Percentiles rank a stretch among this genome's conserved stretches.
These are phyloP conservation scores for Heterohyrax brucei DNA, from an alignment of 2,797 vertebrate species.

Conservation along the genomic window DNA sequence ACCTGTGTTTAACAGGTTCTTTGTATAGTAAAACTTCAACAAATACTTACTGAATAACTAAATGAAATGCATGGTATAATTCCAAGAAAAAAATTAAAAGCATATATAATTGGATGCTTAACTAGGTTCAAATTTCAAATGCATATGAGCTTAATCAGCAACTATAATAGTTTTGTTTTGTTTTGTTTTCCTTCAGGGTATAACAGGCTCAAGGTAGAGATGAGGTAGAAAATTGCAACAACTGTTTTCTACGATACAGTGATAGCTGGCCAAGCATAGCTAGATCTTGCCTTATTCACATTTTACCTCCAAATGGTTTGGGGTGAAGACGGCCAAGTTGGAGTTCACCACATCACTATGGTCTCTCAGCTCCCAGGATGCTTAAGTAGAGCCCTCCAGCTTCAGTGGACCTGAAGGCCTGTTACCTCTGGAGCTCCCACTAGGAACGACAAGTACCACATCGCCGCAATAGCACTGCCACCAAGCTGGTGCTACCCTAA, in stretches of 20 bases:
- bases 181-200: neutral
- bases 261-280: too few species aligned
- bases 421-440: too few species aligned
- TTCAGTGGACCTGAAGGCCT: neutral
- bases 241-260: neutral
- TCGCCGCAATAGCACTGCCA: too few species aligned
- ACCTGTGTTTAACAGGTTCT: neutral
- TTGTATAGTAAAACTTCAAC: neutral
- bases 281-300: neutral
- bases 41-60: neutral
- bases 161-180: neutral
- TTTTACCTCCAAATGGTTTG: neutral
- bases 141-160: neutral
- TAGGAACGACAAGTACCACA: neutral
- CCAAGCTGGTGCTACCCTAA: neutral
- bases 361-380: neutral
- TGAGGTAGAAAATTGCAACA: neutral
- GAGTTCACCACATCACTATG: neutral
- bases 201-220: neutral
- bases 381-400: too few species aligned
- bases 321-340: neutral
- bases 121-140: neutral
- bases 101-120: neutral
- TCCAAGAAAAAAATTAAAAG: neutral
- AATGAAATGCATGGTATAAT: neutral